Evolutionary conservation across 2,888 invertebrate genomes (phyloP), one percentile per base, ranked within the genome.

Genomic region (Disparrhopalites patrizii): DNA sequence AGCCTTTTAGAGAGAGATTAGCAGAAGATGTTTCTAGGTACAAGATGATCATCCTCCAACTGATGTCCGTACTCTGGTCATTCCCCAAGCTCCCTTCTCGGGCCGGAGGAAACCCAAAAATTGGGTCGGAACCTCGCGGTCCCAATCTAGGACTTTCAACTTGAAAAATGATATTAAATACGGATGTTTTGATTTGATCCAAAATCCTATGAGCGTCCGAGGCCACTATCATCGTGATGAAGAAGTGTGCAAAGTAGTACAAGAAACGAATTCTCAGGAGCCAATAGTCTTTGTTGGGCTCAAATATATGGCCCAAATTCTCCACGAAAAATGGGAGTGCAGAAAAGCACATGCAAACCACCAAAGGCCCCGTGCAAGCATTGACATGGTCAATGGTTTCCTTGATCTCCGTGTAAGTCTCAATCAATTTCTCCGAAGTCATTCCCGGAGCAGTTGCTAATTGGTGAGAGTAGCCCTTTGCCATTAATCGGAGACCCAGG

Each of bases 11-110:
- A n/a, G 28, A 50, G 7, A 51, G 10, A 23, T n/a, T 65, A 7
- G 18, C 2, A 20, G 58, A 50, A 20, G 47, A 28, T n/a, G 28
- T 18, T 18, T 58, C 65, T 30, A 65, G 31, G 52, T 58, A 60
- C 27, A 65, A 10, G 43, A 40, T 52, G 13, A 33, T 33, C 52
- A 65, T 30, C 43, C 52, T 65, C 52, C 58, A 58, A n/a, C 51
- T 28, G n/a, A n/a, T n/a, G n/a, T n/a, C n/a, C n/a, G n/a, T n/a
- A n/a, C n/a, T n/a, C n/a, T n/a, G n/a, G n/a, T n/a, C n/a, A n/a
- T n/a, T n/a, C n/a, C n/a, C n/a, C n/a, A n/a, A n/a, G n/a, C n/a
- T n/a, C n/a, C n/a, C n/a, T n/a, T n/a, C n/a, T n/a, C n/a, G n/a
- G n/a, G n/a, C n/a, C n/a, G n/a, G n/a, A n/a, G n/a, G n/a, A n/a